These are phyloP conservation scores for Steinernema scapterisci DNA, from an alignment of 2,888 invertebrate genomes.

Conservation along the genomic window DNA sequence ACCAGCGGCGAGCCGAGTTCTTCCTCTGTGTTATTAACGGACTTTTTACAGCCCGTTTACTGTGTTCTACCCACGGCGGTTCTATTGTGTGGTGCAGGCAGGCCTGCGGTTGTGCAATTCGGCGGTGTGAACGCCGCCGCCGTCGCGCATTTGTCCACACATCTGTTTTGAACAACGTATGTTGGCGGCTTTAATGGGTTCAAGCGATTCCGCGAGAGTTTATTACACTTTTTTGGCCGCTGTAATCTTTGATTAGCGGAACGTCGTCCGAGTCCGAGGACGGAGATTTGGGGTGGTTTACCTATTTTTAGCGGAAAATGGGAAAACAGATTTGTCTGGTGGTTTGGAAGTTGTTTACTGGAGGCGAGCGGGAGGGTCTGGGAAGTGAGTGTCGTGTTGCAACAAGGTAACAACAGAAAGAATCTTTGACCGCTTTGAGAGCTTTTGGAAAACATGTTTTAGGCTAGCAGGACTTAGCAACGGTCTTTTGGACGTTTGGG, in stretches of 20 bases:
- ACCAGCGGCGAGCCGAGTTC: background rate
- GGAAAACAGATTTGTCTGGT: no score
- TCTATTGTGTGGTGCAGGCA: background rate
- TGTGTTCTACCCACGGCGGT: background rate
- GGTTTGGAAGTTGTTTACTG: no score
- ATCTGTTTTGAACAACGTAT: background rate
- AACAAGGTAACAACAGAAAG: no score
- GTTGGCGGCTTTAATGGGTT: conserved; percentile 1
- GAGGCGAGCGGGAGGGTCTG: no score
- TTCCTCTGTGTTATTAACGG: background rate
- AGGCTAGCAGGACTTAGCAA: no score
- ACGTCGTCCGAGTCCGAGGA: no score
- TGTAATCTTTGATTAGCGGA: conserved; percentile 12
- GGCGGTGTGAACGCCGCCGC: background rate
- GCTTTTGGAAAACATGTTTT: no score
- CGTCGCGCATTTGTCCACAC: background rate
- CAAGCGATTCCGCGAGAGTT: background rate
- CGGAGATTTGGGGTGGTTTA: no score
- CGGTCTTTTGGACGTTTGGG: no score
- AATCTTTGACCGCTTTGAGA: no score
- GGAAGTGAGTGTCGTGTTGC: no score
- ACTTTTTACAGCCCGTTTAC: conserved; percentile 6
- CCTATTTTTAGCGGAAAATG: no score
- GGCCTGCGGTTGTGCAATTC: conserved; percentile 24
- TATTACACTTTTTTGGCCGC: background rate